These are phyloP conservation scores for Diabrotica virgifera DNA, from an alignment of 1,140 invertebrate species.

Conservation along the genomic window DNA sequence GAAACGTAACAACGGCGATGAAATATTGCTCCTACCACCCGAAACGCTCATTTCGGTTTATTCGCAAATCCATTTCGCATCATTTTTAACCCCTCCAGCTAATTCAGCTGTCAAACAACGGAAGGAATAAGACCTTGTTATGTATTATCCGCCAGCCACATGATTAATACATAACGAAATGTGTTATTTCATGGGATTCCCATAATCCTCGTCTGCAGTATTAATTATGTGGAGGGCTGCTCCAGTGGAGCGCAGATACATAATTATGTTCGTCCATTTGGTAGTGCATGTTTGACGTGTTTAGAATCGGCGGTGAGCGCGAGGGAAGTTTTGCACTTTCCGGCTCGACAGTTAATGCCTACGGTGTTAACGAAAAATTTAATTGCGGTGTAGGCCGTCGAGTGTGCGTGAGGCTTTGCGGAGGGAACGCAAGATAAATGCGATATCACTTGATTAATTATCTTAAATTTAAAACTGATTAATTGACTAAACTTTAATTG, in stretches of 20 bases:
- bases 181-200: slow-evolving; percentile 18
- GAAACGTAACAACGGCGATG: neutral
- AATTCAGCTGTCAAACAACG: slow-evolving; percentile 2
- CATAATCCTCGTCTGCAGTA: slow-evolving; percentile 17
- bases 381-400: neutral
- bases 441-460: neutral
- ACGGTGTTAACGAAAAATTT: slow-evolving; percentile 1
- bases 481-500: neutral
- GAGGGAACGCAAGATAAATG: neutral
- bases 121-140: slow-evolving; percentile 14
- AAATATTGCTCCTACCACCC: neutral
- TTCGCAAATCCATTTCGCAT: neutral
- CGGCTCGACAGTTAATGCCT: neutral
- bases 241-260: slow-evolving; percentile 18
- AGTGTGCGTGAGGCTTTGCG: neutral
- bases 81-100: neutral
- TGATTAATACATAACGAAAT: slow-evolving; percentile 19
- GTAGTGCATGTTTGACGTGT: neutral
- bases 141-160: slow-evolving; percentile 11
- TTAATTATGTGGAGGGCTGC: slow-evolving; percentile 11
- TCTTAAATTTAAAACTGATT: neutral
- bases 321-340: neutral
- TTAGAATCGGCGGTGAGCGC: neutral
- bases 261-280: slow-evolving; percentile 5
- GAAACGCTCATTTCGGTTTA: neutral